Percentiles rank a stretch among this genome's conserved stretches.
Conservation (phyloP, 2,113 vertebrate species). For the Leptobrachium ailaonicum region DNA sequence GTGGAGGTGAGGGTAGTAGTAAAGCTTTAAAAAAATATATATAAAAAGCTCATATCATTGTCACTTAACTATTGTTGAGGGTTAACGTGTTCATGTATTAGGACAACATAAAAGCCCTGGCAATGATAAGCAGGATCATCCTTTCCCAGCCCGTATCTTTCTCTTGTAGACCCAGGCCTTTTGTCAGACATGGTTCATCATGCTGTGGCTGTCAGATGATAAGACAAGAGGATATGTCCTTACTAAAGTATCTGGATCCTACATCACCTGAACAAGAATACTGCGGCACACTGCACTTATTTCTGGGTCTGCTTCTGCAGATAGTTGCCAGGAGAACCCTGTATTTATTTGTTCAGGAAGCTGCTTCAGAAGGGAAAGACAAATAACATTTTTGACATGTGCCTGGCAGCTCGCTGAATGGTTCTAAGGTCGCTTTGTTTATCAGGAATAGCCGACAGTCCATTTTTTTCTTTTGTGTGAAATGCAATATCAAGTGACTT, state of each 20-base stretch:
- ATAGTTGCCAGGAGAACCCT: conserved; percentile 36
- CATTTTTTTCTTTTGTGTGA: background rate
- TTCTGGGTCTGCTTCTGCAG: conserved; percentile 6
- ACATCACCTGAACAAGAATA: conserved; percentile 2
- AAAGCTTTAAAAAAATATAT: no score
- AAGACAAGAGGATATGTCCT: conserved; percentile 18
- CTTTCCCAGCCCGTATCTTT: conserved; percentile 7
- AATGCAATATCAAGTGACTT: no score
- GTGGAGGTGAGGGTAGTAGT: no score
- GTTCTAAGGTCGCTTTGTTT: background rate
- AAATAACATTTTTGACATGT: conserved; percentile 4
- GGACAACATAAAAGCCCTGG: conserved; percentile 5
- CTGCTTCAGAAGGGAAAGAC: conserved; percentile 13
- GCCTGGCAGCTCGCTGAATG: conserved; percentile 1
- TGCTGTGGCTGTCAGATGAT: conserved; percentile 15
- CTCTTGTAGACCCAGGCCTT: background rate
- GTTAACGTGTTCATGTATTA: conserved; percentile 19
- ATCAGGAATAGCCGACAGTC: no score
- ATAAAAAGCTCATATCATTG: no score
- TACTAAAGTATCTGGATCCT: conserved; percentile 7
- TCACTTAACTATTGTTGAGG: background rate
- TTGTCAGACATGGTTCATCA: conserved; percentile 32
- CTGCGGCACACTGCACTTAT: background rate
- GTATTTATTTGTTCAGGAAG: conserved; percentile 24
- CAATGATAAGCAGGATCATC: conserved; percentile 16